Percentiles rank a stretch among this genome's conserved stretches.
phyloP scores from a whole-genome alignment of 2,797 vertebrate species.

The Buceros bicornis region DNA sequence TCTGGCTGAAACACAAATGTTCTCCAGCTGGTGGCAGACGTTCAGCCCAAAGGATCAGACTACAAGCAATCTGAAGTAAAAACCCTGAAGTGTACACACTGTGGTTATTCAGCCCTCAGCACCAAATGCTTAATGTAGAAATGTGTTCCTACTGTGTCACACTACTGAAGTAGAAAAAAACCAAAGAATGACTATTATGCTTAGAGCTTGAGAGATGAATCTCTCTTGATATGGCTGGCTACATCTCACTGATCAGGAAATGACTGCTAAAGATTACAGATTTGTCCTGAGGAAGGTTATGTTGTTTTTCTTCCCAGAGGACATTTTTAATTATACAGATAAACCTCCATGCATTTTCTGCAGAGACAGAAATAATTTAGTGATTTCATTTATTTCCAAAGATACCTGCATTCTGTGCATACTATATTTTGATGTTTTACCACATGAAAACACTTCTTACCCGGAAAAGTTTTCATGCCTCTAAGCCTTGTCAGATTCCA shows the following conservation, averaged over 20 bases:
- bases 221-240: background rate
- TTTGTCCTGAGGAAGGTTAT: background rate
- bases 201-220: background rate
- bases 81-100: background rate
- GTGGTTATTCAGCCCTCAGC: background rate
- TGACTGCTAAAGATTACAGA: background rate
- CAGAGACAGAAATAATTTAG: background rate
- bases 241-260: background rate
- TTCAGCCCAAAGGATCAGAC: background rate
- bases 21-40: background rate
- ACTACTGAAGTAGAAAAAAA: background rate
- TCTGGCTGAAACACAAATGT: background rate
- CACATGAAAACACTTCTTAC: background rate
- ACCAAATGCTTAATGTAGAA: background rate
- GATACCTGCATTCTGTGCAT: background rate
- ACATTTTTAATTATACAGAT: background rate
- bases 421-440: background rate
- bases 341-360: background rate
- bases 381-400: background rate
- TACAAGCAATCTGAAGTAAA: background rate
- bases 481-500: background rate
- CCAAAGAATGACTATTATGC: background rate
- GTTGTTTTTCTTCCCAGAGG: background rate
- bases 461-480: background rate
- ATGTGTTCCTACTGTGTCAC: background rate